These are phyloP conservation scores for Limnephilus rhombicus DNA, from an alignment of 2,888 invertebrate species.

Conservation along the genomic window DNA sequence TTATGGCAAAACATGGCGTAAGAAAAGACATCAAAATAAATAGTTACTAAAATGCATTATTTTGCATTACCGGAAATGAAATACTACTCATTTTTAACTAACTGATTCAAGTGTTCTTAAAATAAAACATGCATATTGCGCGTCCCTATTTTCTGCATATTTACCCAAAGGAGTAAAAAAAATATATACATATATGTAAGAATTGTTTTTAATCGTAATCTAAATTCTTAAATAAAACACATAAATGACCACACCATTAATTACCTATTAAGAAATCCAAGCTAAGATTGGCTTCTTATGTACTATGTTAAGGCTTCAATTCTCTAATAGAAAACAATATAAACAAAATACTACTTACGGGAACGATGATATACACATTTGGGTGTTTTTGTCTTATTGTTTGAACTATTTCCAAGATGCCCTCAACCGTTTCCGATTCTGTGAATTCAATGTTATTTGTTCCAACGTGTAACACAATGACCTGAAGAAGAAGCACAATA, in stretches of 20 bases:
- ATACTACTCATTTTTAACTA: no score
- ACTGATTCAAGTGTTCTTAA: no score
- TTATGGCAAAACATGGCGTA: no score
- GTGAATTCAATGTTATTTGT: conserved; percentile 91
- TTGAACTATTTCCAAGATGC: conserved; percentile 87
- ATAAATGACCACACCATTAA: no score
- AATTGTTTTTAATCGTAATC: no score
- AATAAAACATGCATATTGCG: no score
- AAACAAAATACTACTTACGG: conserved; percentile 80
- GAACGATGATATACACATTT: conserved; percentile 88
- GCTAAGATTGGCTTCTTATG: neutral
- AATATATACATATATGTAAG: no score
- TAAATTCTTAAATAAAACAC: neutral
- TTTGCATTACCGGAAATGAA: no score
- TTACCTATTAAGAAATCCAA: neutral
- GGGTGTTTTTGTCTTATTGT: conserved; percentile 87
- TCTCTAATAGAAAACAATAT: neutral
- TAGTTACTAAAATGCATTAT: no score
- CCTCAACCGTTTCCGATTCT: conserved; percentile 89
- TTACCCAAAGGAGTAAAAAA: no score
- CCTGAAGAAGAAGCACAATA: conserved; percentile 75
- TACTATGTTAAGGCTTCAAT: neutral
- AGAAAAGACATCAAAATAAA: no score
- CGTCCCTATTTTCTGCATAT: no score
- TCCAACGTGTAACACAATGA: conserved; percentile 91